phyloP scores from a whole-genome alignment of 2,888 invertebrate species.

The Patella pellucida region DNA sequence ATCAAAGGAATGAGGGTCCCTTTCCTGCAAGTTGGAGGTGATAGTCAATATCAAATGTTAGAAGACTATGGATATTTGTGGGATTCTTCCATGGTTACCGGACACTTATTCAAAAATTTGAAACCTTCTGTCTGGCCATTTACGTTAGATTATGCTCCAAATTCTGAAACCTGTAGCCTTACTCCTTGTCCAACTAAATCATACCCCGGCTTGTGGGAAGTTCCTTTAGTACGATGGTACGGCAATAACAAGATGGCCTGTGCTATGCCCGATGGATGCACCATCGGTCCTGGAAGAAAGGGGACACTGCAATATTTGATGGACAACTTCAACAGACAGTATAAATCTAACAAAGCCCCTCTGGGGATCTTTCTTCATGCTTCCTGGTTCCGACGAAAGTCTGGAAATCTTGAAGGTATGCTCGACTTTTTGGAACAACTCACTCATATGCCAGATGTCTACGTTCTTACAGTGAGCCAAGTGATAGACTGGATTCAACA shows the following conservation, averaged over 20 bases:
- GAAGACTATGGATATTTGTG: constrained; percentile 93
- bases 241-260: constrained; percentile 49
- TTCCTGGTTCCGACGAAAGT: constrained; percentile 77
- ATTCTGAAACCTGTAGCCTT: constrained; percentile 37
- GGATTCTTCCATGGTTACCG: constrained; percentile 89
- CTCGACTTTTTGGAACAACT: constrained; percentile 39
- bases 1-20: constrained; percentile 92
- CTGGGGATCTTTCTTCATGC: constrained; percentile 86
- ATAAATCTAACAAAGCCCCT: constrained; percentile 79
- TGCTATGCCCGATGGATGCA: constrained; percentile 56
- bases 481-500: constrained; percentile 46
- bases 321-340: constrained; percentile 83
- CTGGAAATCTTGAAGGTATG: constrained; percentile 38
- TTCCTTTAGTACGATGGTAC: constrained; percentile 74
- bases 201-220: constrained; percentile 77
- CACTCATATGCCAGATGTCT: constrained; percentile 43
- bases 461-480: constrained; percentile 42
- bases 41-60: constrained; percentile 92
- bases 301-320: constrained; percentile 73
- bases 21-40: constrained; percentile 87
- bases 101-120: constrained; percentile 85
- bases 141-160: constrained; percentile 80
- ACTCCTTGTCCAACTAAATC: constrained; percentile 42
- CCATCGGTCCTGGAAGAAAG: constrained; percentile 26
- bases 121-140: constrained; percentile 95